Evolutionary conservation across 2,888 invertebrate genomes (phyloP), one percentile per base, ranked within the genome.

Genomic region (Erannis defoliaria): DNA sequence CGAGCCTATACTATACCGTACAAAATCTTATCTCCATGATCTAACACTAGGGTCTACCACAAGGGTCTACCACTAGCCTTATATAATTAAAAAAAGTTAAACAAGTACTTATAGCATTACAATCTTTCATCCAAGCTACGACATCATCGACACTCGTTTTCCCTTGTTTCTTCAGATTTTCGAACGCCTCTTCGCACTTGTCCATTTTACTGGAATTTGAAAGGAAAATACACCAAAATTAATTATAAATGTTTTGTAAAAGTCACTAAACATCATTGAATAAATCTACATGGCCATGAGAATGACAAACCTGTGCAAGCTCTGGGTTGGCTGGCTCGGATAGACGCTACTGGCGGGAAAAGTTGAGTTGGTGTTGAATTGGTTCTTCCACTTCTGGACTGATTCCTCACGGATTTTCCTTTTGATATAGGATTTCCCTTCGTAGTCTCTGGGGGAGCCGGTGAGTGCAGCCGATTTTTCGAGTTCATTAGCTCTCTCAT

Each of bases 121-220:
- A 26, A n/a, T 62, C 46, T 51, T 56, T 55, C 51, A 62, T 56
- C 55, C 62, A 62, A 12, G 38, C n/a, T 8, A 50, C 19, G 31
- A 62, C 18, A 19, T 42, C 35, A 0, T 62, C 56, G 10, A 62
- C 51, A 37, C 18, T 56, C 10, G 51, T 42, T 16, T 62, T 42
- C 0, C 62, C 62, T n/a, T 38, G 19, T n/a, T 45, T 29, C 12
- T 46, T 38, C 29, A 62, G n/a, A 16, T 56, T 55, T 10, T 55
- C 50, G 33, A 40, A 60, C 0, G 43, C 54, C 16, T 40, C 46
- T 1, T 53, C 51, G 12, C 54, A 50, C 26, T 51, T 38, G 19
- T 51, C 19, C 50, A 51, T 51, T 38, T 51, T 12, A 38, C 8
- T 5, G 3, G 16, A 26, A 35, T 49, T 35, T 49, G 0, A 23